phyloP scores from a whole-genome alignment of 1,140 invertebrate species.

The Drosophila truncata region DNA sequence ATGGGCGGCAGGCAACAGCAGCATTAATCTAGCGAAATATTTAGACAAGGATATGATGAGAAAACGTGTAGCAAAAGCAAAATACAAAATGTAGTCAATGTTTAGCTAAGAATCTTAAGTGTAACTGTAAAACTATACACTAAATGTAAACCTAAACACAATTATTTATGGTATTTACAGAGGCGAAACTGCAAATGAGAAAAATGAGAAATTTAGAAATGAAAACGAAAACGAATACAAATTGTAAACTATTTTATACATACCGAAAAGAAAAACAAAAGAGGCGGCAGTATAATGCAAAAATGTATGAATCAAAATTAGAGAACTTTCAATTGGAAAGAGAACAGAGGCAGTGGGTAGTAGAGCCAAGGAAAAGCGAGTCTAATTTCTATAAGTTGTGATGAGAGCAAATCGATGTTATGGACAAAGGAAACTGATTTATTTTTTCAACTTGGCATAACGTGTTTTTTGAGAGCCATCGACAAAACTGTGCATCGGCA shows the following conservation, averaged over 20 bases:
- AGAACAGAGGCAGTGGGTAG: neutral
- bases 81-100: constrained; percentile 79
- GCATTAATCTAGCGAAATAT: constrained; percentile 68
- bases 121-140: constrained; percentile 80
- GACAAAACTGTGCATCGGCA: constrained; percentile 47
- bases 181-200: constrained; percentile 19
- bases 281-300: constrained; percentile 17
- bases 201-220: constrained; percentile 23
- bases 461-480: constrained; percentile 73
- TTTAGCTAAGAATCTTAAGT: constrained; percentile 76
- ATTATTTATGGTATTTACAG: constrained; percentile 82
- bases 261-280: constrained; percentile 40
- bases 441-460: constrained; percentile 76
- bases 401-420: constrained; percentile 71
- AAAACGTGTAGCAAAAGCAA: constrained; percentile 77
- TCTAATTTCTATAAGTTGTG: constrained; percentile 82
- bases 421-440: constrained; percentile 77
- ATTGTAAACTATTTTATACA: constrained; percentile 84
- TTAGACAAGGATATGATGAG: constrained; percentile 56
- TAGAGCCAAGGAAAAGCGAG: constrained; percentile 41
- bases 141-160: constrained; percentile 78
- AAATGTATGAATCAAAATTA: constrained; percentile 54
- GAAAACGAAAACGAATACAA: constrained; percentile 51
- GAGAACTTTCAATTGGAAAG: constrained; percentile 49
- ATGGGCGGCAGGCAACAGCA: constrained; percentile 18